phyloP scores from a whole-genome alignment of 1,140 invertebrate species.

The Brachionus plicatilis region DNA sequence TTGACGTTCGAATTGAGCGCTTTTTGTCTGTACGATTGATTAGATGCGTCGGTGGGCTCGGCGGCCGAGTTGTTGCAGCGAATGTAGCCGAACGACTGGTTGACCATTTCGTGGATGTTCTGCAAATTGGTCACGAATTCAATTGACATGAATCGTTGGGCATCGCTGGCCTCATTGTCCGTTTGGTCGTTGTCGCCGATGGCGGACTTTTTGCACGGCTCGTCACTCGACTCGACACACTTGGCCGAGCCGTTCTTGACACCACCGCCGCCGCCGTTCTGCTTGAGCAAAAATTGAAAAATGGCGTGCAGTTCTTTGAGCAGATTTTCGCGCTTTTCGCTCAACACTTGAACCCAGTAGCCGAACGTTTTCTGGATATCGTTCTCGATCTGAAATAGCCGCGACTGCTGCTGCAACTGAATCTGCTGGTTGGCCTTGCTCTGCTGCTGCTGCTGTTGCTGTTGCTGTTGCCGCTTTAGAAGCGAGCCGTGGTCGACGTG shows the following conservation, averaged over 20 bases:
- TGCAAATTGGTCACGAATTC: slow-evolving; percentile 30
- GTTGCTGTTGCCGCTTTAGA: too few relatives aligned
- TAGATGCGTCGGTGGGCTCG: not conserved
- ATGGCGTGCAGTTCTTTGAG: slow-evolving; percentile 9
- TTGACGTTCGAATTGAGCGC: not conserved
- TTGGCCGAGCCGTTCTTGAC: not conserved
- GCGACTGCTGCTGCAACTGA: not conserved
- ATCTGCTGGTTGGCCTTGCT: not conserved
- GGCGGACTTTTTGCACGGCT: not conserved
- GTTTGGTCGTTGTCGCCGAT: not conserved
- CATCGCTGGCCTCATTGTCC: too few relatives aligned
- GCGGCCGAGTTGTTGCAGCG: not conserved
- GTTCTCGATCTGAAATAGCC: not conserved
- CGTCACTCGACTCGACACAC: not conserved
- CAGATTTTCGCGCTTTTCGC: not conserved
- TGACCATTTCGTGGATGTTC: not conserved
- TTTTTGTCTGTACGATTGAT: not conserved
- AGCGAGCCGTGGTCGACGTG: too few relatives aligned
- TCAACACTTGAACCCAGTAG: not conserved
- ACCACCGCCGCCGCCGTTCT: not conserved
- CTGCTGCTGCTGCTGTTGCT: not conserved
- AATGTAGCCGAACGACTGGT: slow-evolving; percentile 34
- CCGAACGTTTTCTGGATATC: slow-evolving; percentile 3
- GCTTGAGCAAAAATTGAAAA: slow-evolving; percentile 10
- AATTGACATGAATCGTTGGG: not conserved